A percentile compares a stretch with the other conserved stretches of the same genome.
Evolutionary conservation across 2,113 vertebrate genomes (phyloP).

Genomic region (Urocolius indicus): DNA sequence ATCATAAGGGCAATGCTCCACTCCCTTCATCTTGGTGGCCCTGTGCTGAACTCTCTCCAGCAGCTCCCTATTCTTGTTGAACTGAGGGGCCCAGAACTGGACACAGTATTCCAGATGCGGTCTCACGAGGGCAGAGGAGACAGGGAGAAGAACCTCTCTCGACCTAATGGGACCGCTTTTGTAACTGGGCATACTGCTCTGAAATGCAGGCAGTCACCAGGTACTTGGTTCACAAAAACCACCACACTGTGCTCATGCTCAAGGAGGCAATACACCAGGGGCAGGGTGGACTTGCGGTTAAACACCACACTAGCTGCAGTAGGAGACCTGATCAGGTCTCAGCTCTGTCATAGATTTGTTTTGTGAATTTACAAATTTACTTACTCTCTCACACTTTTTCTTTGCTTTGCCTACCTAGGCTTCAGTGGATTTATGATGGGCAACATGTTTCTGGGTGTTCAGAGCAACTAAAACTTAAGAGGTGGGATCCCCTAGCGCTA

Average conservation of each 20-base stretch:
- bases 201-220: not conserved
- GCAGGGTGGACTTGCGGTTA: fast-evolving
- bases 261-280: not conserved
- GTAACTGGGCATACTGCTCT: not conserved
- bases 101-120: too few species aligned
- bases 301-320: fast-evolving
- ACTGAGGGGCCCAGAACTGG: too few species aligned
- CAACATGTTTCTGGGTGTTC: not conserved
- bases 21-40: too few species aligned
- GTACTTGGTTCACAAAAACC: not conserved
- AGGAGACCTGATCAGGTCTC: not conserved
- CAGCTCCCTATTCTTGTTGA: too few species aligned
- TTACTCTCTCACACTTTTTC: not conserved
- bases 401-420: not conserved
- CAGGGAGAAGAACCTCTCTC: too few species aligned
- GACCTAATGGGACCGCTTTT: not conserved
- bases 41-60: too few species aligned
- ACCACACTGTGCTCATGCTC: fast-evolving
- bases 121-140: too few species aligned
- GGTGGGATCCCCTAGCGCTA: not conserved
- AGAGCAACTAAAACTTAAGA: not conserved
- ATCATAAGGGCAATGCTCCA: too few species aligned
- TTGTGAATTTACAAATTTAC: not conserved
- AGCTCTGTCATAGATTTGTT: not conserved
- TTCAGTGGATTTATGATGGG: not conserved